Base-by-base conservation (phyloP, 53 echinoderm and acorn worm genomes). In the Holothuria scabra region DNA sequence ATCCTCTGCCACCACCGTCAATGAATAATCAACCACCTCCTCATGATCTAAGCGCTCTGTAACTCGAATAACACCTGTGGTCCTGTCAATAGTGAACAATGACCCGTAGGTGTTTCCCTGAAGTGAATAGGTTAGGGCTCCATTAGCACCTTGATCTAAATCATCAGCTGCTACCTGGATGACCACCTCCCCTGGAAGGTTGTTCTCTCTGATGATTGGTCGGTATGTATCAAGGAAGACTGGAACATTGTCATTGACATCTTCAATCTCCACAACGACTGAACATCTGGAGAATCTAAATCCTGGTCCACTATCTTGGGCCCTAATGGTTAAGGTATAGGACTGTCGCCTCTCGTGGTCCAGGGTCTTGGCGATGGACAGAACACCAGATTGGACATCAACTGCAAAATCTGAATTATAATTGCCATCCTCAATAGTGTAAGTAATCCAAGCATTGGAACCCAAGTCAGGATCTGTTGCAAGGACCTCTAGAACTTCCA, bases 181-280 rank as follows among this genome's bases (percentile, higher is more conserved):
- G 26, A 96, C 90, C 28, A 65, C 64, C 4, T 85, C 89, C 59
- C 59, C 86, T 1, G 91, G 96, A 56, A 80, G 84, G 71, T 93
- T 96, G 60, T 96, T 93, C 67, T 93, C 93, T 14, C 29, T 84
- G 65, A 96, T 86, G 12, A 60, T 28, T 6, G 91, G 89, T 22
- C 88, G 60, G 72, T 93, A 87, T 30, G 83, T 66, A 13, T 79
- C 84, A 7, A 63, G 70, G 60, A 96, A 96, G 11, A 83, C 85
- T 28, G 96, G 96, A 20, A 71, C 64, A 57, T 96, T 93, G 89
- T 96, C 93, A 18, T 95, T 95, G 85, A 95, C 76, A 60, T 95
- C 95, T 8, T 81, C 59, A 26, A 95, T 81, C 41, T 87, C 74
- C 58, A 96, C 79, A 19, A 85, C 85, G 9, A 96, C 93, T 7